phyloP scores from a whole-genome alignment of 2,113 vertebrate species.

The Irena cyanogastra region DNA sequence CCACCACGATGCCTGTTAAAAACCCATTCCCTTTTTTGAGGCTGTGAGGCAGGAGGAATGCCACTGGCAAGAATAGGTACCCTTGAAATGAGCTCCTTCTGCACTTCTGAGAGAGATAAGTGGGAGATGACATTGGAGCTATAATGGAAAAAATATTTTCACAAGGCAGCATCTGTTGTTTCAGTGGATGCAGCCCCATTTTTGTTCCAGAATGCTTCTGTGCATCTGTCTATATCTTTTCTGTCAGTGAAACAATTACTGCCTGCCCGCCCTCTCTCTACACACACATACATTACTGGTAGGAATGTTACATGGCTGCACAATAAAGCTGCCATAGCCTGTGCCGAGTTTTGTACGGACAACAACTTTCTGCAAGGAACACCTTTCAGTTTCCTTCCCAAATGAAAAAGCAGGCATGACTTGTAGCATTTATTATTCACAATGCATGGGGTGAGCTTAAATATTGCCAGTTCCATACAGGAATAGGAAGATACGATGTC shows the following conservation, averaged over 20 bases:
- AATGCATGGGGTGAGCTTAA: neutral
- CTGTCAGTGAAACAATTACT: constrained; percentile 60
- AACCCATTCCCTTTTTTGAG: constrained; percentile 64
- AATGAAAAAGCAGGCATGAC: neutral
- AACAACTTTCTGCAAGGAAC: neutral
- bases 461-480: neutral
- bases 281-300: neutral
- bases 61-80: constrained; percentile 54
- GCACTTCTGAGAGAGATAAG: constrained; percentile 55
- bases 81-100: constrained; percentile 60
- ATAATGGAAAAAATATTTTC: constrained; percentile 56
- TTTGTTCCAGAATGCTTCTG: constrained; percentile 55
- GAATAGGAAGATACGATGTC: neutral
- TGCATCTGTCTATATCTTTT: constrained; percentile 57
- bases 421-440: neutral
- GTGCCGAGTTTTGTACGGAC: rapidly evolving
- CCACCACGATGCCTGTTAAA: constrained; percentile 67
- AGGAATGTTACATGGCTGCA: constrained; percentile 39
- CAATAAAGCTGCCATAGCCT: constrained; percentile 4
- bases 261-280: neutral
- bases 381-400: neutral
- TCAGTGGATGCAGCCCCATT: constrained; percentile 49
- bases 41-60: constrained; percentile 42
- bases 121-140: constrained; percentile 48
- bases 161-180: constrained; percentile 58